Conservation (phyloP, 35 echinoderm and acorn worm genomes). For the Apostichopus californicus region DNA sequence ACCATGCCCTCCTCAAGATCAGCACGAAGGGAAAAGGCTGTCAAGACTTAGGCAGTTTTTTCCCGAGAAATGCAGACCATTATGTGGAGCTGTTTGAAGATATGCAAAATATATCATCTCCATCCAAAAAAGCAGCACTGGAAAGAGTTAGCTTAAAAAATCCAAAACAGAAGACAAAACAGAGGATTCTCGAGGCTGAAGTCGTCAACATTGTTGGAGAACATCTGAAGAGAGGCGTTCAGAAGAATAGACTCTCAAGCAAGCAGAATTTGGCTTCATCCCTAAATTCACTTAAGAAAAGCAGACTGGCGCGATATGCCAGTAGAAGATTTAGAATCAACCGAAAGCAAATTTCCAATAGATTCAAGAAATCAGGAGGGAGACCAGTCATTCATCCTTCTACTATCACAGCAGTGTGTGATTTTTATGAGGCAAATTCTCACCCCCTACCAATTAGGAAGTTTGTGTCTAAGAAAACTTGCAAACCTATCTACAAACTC, state of each 20-base stretch:
- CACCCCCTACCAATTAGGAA: constrained; percentile 35
- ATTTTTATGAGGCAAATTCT: not conserved
- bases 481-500: constrained; percentile 28
- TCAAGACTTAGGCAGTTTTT: no score
- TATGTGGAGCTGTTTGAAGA: constrained; percentile 36
- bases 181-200: not conserved
- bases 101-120: constrained; percentile 8
- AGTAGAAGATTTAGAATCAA: constrained; percentile 13
- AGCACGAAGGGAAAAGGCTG: not conserved
- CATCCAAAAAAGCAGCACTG: not conserved
- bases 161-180: not conserved
- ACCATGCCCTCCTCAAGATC: constrained; percentile 29
- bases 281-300: constrained; percentile 18
- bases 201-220: not conserved
- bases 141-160: not conserved
- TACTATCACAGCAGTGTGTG: not conserved
- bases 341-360: constrained; percentile 9
- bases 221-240: not conserved
- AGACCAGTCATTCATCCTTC: constrained; percentile 1
- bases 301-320: constrained; percentile 15
- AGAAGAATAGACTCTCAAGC: not conserved
- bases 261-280: constrained; percentile 5
- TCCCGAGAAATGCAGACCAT: constrained; percentile 11
- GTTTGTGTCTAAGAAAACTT: constrained; percentile 39
- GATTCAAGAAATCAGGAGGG: not conserved